Conservation (phyloP, 2,797 vertebrate species). For the Phataginus tetradactyla region DNA sequence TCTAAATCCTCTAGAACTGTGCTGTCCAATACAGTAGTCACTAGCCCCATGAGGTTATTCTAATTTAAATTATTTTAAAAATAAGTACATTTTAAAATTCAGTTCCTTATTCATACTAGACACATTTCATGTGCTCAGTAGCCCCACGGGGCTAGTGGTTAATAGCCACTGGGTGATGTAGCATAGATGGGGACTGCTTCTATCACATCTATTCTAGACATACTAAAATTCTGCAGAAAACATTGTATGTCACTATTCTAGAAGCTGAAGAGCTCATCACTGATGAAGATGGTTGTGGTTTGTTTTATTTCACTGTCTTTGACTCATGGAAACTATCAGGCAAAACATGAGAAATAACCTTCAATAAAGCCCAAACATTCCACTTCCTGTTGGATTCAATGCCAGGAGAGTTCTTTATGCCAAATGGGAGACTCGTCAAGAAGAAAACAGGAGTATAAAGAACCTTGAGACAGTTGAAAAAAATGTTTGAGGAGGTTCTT, state of each 20-base stretch:
- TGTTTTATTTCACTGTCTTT: conserved; percentile 12
- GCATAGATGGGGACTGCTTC: not conserved
- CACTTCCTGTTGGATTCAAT: conserved; percentile 41
- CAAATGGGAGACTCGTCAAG: not conserved
- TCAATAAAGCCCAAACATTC: conserved; percentile 52
- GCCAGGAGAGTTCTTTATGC: conserved; percentile 25
- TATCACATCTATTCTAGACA: not conserved
- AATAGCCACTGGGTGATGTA: not conserved
- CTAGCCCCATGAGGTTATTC: not conserved
- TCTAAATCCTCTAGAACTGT: not conserved
- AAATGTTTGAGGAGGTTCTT: not conserved
- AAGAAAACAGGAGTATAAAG: not conserved
- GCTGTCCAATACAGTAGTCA: not conserved
- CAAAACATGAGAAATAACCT: conserved; percentile 36
- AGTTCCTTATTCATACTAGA: not conserved
- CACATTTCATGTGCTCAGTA: not conserved
- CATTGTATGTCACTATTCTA: not conserved
- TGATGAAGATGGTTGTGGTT: not conserved
- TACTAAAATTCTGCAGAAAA: not conserved
- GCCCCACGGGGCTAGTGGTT: not conserved
- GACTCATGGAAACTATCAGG: conserved; percentile 44
- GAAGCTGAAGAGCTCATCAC: not conserved
- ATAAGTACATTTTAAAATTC: conserved; percentile 22
- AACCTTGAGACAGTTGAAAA: not conserved
- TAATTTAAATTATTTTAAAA: conserved; percentile 31